A percentile compares a stretch with the other conserved stretches of the same genome.
Evolutionary conservation across 2,888 invertebrate species (phyloP).

Genomic region (Apamea sordens): DNA sequence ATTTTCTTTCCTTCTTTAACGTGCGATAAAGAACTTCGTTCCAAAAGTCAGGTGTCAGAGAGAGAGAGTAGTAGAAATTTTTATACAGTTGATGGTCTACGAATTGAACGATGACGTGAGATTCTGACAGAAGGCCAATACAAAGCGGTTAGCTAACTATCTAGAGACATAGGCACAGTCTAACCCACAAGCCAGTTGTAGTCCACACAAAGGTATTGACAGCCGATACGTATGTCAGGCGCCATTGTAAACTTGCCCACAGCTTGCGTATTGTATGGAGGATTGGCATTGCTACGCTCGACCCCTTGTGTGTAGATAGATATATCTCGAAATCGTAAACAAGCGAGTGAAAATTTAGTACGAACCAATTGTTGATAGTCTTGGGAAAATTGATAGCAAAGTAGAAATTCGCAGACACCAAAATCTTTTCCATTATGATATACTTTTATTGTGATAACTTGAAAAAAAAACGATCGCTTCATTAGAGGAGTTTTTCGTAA

Average conservation of each 20-base stretch:
- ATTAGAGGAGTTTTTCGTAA: constrained; percentile 71
- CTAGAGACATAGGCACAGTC: constrained; percentile 5
- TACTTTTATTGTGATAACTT: constrained; percentile 17
- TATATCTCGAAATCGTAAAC: constrained; percentile 27
- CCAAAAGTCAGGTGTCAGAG: neutral
- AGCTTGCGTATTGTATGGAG: constrained; percentile 51
- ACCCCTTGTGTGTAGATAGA: constrained; percentile 42
- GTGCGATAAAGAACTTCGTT: neutral
- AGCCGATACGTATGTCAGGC: constrained; percentile 55
- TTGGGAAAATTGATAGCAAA: neutral
- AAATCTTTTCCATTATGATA: neutral
- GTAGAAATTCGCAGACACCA: neutral
- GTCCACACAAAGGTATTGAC: constrained; percentile 65
- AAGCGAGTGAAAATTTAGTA: constrained; percentile 2
- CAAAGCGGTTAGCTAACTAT: constrained; percentile 18
- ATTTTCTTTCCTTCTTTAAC: neutral
- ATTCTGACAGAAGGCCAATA: neutral
- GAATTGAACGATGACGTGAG: neutral
- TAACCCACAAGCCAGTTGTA: constrained; percentile 38
- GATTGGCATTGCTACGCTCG: constrained; percentile 57
- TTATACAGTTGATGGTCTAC: neutral
- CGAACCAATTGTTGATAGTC: neutral
- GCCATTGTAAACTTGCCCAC: constrained; percentile 62
- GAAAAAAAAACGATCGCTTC: constrained; percentile 48
- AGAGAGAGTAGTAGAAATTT: neutral